phyloP scores from a whole-genome alignment of 1,140 invertebrate species.

The Lepidurus apus region DNA sequence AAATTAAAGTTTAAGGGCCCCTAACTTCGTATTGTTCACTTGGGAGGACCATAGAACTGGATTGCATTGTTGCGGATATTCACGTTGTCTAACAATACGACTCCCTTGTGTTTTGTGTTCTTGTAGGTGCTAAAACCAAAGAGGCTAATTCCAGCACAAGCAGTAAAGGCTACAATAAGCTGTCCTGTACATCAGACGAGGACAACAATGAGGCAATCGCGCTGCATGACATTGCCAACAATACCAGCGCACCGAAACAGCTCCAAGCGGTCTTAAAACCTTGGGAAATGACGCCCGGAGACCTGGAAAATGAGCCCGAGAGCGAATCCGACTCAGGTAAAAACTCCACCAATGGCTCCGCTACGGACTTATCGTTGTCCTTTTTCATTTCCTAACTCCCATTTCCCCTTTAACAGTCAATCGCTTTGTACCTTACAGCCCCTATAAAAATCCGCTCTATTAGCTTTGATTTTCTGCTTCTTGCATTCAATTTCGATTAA shows the following conservation, averaged over 20 bases:
- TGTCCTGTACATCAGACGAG: background rate
- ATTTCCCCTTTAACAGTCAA: background rate
- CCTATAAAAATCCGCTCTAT: no score
- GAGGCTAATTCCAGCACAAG: background rate
- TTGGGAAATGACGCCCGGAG: background rate
- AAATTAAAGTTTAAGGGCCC: background rate
- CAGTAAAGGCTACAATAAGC: constrained; percentile 19
- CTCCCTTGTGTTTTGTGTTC: background rate
- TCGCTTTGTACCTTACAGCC: no score
- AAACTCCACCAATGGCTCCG: background rate
- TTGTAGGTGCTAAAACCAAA: constrained; percentile 6
- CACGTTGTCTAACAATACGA: background rate
- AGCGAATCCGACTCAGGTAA: constrained; percentile 9
- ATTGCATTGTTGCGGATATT: background rate
- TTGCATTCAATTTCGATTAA: no score
- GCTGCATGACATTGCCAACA: background rate
- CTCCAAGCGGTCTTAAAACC: background rate
- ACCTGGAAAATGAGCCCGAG: background rate
- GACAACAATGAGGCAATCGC: background rate
- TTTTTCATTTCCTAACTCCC: background rate
- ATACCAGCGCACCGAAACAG: background rate
- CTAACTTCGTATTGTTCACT: background rate
- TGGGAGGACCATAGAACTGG: background rate
- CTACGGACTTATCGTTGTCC: background rate
- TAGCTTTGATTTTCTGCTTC: no score